Percentiles rank a stretch among this genome's conserved stretches.
Conservation (phyloP, 2,888 invertebrate species). For the Amiota communis region DNA sequence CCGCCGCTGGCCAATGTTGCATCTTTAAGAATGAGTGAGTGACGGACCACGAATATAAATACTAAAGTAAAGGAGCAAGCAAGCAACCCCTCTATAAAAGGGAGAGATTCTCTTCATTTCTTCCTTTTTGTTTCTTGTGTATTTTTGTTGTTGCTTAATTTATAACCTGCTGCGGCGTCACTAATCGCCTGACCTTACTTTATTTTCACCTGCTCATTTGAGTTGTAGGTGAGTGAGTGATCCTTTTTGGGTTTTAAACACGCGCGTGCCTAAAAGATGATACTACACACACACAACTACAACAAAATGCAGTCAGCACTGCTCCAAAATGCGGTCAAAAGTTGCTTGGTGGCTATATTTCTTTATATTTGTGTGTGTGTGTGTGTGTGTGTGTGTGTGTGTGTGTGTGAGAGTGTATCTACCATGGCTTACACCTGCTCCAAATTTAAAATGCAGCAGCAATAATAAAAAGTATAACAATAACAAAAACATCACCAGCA, state of each 20-base stretch:
- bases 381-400: slow-evolving; percentile 15
- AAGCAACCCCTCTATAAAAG: slow-evolving; percentile 26
- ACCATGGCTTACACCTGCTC: slow-evolving; percentile 59
- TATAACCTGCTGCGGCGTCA: slow-evolving; percentile 58
- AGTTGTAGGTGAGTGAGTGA: slow-evolving; percentile 39
- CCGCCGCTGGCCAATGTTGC: not conserved
- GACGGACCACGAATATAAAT: not conserved
- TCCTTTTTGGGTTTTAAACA: slow-evolving; percentile 23
- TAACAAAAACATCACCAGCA: not conserved
- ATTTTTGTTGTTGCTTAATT: slow-evolving; percentile 56
- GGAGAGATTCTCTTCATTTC: slow-evolving; percentile 21
- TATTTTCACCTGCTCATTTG: slow-evolving; percentile 51
- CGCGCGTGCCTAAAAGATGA: slow-evolving; percentile 11
- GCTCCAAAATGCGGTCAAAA: slow-evolving; percentile 65
- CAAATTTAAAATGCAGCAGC: slow-evolving; percentile 56
- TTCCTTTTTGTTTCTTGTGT: not conserved
- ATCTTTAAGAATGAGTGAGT: slow-evolving; percentile 9
- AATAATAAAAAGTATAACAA: slow-evolving; percentile 9
- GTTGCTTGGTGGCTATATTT: slow-evolving; percentile 42
- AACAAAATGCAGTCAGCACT: slow-evolving; percentile 25
- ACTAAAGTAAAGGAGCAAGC: slow-evolving; percentile 21
- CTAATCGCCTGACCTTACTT: slow-evolving; percentile 44
- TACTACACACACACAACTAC: not conserved
- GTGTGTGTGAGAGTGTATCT: not conserved
- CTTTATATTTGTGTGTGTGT: slow-evolving; percentile 40